A percentile compares a stretch with the other conserved stretches of the same genome.
Conservation (phyloP, 2,888 invertebrate genomes). For the Oscheius sp. region DNA sequence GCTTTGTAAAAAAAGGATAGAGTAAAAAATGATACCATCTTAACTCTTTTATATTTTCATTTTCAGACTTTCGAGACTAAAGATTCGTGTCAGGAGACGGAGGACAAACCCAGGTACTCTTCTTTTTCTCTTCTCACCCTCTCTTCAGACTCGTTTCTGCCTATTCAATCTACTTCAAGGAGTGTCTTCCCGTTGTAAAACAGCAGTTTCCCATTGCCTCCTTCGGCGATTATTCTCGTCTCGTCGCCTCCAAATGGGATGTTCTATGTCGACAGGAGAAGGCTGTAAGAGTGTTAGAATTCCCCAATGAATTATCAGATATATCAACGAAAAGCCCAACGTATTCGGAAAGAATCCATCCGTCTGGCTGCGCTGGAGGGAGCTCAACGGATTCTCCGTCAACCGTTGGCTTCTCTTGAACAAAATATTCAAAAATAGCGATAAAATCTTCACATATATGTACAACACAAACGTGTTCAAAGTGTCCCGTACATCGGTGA, state of each 20-base stretch:
- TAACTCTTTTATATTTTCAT: no score
- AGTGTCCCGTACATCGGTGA: constrained; percentile 21
- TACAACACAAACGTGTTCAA: background rate
- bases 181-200: constrained; percentile 8
- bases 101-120: constrained; percentile 2
- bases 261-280: constrained; percentile 5
- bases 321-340: constrained; percentile 21
- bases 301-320: background rate
- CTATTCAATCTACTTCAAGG: constrained; percentile 13
- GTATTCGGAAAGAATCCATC: background rate
- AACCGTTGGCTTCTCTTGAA: no score
- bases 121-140: background rate
- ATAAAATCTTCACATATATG: constrained; percentile 14
- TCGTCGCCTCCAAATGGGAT: constrained; percentile 18
- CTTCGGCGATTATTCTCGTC: constrained; percentile 16
- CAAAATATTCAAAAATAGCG: constrained; percentile 34
- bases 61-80: no score
- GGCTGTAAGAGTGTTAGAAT: background rate
- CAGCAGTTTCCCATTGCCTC: background rate
- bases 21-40: no score
- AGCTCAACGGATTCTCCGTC: constrained; percentile 12
- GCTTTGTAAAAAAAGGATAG: no score
- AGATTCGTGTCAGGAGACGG: background rate
- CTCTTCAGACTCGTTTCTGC: constrained; percentile 5
- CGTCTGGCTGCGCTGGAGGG: constrained; percentile 1